These are phyloP conservation scores for Vespertilio murinus DNA, from an alignment of 2,797 vertebrate genomes.

Conservation along the genomic window DNA sequence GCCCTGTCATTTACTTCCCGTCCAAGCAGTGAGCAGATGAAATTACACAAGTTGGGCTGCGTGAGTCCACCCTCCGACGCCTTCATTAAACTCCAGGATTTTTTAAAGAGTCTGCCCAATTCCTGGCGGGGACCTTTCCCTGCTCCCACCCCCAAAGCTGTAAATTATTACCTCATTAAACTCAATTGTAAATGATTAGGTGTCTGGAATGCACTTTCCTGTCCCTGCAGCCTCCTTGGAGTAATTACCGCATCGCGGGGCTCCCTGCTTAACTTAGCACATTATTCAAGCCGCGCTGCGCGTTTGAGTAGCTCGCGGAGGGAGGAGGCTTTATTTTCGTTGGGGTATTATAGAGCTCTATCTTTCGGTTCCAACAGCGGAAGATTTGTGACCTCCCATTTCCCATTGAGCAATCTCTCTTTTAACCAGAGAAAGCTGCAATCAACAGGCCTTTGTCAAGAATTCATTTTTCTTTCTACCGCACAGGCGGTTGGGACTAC, in stretches of 20 bases:
- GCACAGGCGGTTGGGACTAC: slow-evolving; percentile 51
- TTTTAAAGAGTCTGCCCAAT: slow-evolving; percentile 69
- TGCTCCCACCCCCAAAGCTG: slow-evolving; percentile 62
- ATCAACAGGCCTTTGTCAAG: slow-evolving; percentile 48
- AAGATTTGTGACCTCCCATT: slow-evolving; percentile 62
- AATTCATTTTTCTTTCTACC: slow-evolving; percentile 44
- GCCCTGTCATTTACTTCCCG: slow-evolving; percentile 82
- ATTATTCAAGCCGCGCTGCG: slow-evolving; percentile 16
- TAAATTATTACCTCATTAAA: slow-evolving; percentile 79
- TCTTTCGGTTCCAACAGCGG: slow-evolving; percentile 47
- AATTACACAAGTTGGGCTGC: slow-evolving; percentile 73
- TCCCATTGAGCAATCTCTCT: slow-evolving; percentile 61
- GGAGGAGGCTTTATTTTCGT: slow-evolving; percentile 64
- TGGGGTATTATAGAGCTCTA: slow-evolving; percentile 55
- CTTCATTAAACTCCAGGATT: slow-evolving; percentile 79
- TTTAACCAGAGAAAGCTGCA: slow-evolving; percentile 44
- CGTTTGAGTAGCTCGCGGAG: slow-evolving; percentile 11
- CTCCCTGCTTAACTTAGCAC: slow-evolving; percentile 54
- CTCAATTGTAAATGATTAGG: slow-evolving; percentile 75
- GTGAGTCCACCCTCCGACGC: slow-evolving; percentile 57
- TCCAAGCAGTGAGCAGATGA: slow-evolving; percentile 73
- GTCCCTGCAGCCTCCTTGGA: slow-evolving; percentile 61
- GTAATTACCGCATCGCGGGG: slow-evolving; percentile 58
- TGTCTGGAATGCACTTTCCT: slow-evolving; percentile 77
- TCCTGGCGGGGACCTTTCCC: slow-evolving; percentile 70